A percentile compares a stretch with the other conserved stretches of the same genome.
Evolutionary conservation across 1,140 invertebrate genomes (phyloP).

Genomic region (Heliconius hewitsoni): DNA sequence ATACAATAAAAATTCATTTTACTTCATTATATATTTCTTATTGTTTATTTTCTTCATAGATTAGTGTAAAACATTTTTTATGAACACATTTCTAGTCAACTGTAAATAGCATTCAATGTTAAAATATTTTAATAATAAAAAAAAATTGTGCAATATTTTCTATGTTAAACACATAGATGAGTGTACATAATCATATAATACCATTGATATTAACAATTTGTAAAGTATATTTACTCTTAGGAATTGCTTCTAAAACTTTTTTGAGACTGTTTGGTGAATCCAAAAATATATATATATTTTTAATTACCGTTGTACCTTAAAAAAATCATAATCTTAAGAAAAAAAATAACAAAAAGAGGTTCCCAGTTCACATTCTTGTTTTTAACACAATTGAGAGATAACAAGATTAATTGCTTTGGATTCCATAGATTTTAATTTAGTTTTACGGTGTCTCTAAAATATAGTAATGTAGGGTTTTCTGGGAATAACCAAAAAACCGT

Average conservation of each 20-base stretch:
- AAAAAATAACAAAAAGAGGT: too few relatives aligned
- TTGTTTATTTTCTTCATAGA: background rate
- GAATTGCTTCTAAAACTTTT: background rate
- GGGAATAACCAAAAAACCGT: too few relatives aligned
- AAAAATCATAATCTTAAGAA: too few relatives aligned
- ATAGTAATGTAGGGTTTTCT: too few relatives aligned
- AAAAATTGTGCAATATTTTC: background rate
- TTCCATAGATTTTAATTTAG: too few relatives aligned
- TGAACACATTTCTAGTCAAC: background rate
- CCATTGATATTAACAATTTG: background rate
- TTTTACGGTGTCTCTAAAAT: too few relatives aligned
- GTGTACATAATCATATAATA: background rate
- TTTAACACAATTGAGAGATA: too few relatives aligned
- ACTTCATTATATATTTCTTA: background rate
- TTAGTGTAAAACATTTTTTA: background rate
- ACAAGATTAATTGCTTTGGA: too few relatives aligned
- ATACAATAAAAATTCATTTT: background rate
- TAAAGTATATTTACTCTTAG: background rate
- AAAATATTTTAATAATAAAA: background rate
- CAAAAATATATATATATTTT: too few relatives aligned
- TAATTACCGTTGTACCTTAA: too few relatives aligned
- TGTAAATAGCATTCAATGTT: slow-evolving; percentile 5
- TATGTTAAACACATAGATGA: background rate
- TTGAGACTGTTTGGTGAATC: background rate
- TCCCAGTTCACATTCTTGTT: too few relatives aligned